Conservation (phyloP, 2,888 invertebrate genomes). For the Azorinus chamasolen region DNA sequence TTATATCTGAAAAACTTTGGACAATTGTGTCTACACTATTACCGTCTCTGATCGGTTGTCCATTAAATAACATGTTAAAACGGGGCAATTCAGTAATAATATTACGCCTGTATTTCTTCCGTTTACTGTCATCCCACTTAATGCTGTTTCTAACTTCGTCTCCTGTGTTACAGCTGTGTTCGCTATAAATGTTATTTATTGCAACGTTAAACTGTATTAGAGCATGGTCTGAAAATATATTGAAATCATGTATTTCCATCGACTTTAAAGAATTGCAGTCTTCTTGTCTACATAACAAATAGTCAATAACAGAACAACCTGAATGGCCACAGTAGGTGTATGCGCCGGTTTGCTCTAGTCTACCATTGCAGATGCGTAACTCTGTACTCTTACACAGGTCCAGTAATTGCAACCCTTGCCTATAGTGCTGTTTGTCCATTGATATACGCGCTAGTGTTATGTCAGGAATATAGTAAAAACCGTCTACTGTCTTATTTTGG, state of each 20-base stretch:
- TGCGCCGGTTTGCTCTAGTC: not conserved
- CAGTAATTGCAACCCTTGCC: too few relatives aligned
- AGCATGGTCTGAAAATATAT: conserved; percentile 1
- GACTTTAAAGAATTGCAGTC: not conserved
- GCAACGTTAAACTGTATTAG: not conserved
- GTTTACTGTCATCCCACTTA: not conserved
- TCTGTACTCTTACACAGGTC: conserved; percentile 4
- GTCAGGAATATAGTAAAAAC: not conserved
- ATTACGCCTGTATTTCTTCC: not conserved
- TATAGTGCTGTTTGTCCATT: too few relatives aligned
- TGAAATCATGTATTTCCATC: not conserved
- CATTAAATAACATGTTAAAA: not conserved
- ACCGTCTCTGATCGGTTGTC: not conserved
- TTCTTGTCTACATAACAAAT: not conserved
- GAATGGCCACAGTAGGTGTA: not conserved
- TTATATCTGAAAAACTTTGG: not conserved
- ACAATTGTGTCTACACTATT: not conserved
- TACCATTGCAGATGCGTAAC: conserved; percentile 5
- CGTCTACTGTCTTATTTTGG: too few relatives aligned
- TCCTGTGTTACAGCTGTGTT: not conserved
- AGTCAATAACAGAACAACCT: conserved; percentile 6
- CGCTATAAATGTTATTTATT: not conserved
- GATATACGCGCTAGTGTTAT: too few relatives aligned
- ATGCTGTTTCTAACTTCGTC: not conserved
- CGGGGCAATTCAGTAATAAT: too few relatives aligned